Conservation (phyloP, 2,888 invertebrate genomes). For the Podotricha telesiphe region DNA sequence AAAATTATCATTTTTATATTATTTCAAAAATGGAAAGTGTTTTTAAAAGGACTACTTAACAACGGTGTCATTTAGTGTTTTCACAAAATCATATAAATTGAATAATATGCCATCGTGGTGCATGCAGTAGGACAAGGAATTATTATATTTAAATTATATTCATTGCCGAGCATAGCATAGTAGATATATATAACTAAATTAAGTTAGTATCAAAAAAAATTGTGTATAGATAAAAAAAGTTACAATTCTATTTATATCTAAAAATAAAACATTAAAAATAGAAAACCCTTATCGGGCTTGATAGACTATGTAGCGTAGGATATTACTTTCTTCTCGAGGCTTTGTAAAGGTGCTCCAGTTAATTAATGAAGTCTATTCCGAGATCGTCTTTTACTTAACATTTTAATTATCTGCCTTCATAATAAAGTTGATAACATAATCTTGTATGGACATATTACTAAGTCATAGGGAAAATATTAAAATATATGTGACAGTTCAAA, state of each 20-base stretch:
- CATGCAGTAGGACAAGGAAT: too few species aligned
- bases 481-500: too few species aligned
- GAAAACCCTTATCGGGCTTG: neutral
- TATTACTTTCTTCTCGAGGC: conserved; percentile 9
- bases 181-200: too few species aligned
- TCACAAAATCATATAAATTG: too few species aligned
- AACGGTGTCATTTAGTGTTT: too few species aligned
- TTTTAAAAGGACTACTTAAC: too few species aligned
- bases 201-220: too few species aligned
- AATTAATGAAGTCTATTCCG: conserved; percentile 14
- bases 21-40: neutral
- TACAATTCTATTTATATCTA: neutral
- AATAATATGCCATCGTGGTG: too few species aligned
- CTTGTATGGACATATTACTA: neutral
- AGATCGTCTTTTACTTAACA: conserved; percentile 22
- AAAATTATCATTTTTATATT: too few species aligned
- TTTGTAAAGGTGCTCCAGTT: conserved; percentile 22
- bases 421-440: conserved; percentile 19
- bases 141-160: too few species aligned
- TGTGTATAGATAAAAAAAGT: neutral
- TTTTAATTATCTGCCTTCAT: conserved; percentile 15
- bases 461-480: neutral
- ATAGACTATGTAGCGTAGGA: conserved; percentile 1
- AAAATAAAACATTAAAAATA: conserved; percentile 11
- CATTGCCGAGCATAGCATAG: too few species aligned